Conservation (phyloP, 2,113 vertebrate genomes). For the Delphinus delphis region DNA sequence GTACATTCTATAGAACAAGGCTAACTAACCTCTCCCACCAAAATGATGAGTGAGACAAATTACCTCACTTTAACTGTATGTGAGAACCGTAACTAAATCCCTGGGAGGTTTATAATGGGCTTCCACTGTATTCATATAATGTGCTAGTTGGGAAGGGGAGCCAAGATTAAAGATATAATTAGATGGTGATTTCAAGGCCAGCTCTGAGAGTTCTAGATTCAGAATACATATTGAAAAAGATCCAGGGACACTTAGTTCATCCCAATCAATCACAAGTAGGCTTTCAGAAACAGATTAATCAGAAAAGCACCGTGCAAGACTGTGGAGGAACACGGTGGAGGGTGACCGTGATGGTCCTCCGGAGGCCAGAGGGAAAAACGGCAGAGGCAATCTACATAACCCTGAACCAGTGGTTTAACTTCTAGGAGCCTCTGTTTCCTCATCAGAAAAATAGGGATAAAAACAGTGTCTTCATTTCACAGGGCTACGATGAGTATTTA, state of each 20-base stretch:
- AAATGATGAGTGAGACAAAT: slow-evolving; percentile 37
- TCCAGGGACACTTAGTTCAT: background rate
- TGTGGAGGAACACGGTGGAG: background rate
- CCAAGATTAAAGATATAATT: slow-evolving; percentile 29
- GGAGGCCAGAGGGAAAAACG: background rate
- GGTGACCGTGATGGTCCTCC: background rate
- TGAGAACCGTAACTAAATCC: slow-evolving; percentile 38
- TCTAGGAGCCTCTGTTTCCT: background rate
- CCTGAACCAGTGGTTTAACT: background rate
- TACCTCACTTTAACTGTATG: slow-evolving; percentile 17
- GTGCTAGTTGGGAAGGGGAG: background rate
- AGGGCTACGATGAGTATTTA: background rate
- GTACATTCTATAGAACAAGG: background rate
- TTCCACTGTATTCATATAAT: slow-evolving; percentile 29
- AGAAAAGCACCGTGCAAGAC: background rate
- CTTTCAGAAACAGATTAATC: background rate
- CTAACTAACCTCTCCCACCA: background rate
- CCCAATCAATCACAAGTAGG: background rate
- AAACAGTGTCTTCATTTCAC: background rate
- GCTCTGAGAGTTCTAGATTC: background rate
- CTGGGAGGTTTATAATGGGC: slow-evolving; percentile 40
- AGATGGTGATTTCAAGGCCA: slow-evolving; percentile 15
- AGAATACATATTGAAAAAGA: background rate
- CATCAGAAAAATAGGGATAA: background rate
- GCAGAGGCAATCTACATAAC: background rate